These are phyloP conservation scores for Euura lappo DNA, from an alignment of 1,140 invertebrate genomes.

Conservation along the genomic window DNA sequence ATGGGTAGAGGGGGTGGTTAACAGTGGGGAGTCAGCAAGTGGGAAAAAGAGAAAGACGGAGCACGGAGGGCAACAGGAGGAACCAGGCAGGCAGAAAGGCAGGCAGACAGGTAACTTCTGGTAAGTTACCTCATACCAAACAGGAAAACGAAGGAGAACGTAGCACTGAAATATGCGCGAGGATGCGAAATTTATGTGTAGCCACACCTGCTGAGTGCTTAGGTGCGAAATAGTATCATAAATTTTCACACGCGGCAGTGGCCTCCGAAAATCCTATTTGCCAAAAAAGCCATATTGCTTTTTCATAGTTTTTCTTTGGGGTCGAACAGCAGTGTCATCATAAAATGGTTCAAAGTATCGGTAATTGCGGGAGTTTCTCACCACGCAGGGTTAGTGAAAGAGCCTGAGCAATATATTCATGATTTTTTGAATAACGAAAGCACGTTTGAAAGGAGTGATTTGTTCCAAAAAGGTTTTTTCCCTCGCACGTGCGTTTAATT, in stretches of 20 bases:
- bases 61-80: slow-evolving; percentile 30
- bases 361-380: neutral
- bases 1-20: slow-evolving; percentile 27
- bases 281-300: slow-evolving; percentile 47
- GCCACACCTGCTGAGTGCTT: slow-evolving; percentile 61
- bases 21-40: slow-evolving; percentile 32
- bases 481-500: neutral
- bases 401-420: neutral
- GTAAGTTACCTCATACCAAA: slow-evolving; percentile 41
- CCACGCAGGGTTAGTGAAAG: neutral
- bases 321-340: no score
- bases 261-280: slow-evolving; percentile 41
- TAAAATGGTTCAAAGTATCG: neutral
- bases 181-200: slow-evolving; percentile 60
- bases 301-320: neutral
- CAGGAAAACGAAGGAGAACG: slow-evolving; percentile 27
- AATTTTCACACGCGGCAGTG: slow-evolving; percentile 52
- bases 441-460: neutral
- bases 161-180: slow-evolving; percentile 56
- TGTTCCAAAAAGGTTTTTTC: neutral
- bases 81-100: slow-evolving; percentile 17
- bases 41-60: slow-evolving; percentile 27
- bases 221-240: slow-evolving; percentile 58
- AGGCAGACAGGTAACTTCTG: slow-evolving; percentile 49
- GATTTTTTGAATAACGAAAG: neutral